Conservation (phyloP, 2,797 vertebrate species). For the Alcedo atthis region DNA sequence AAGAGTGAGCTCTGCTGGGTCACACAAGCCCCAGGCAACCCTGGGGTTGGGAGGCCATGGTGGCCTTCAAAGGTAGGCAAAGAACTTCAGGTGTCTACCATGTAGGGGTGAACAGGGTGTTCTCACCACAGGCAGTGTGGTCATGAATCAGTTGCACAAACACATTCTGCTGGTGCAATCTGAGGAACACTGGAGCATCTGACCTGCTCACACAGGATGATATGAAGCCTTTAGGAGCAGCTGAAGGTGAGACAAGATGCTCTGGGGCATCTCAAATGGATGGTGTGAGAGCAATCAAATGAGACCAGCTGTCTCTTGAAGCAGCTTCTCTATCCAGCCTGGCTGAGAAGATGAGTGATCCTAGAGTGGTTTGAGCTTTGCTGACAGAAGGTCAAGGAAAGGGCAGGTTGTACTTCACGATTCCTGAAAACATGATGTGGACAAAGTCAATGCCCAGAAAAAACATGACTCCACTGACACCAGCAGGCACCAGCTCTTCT, state of each 20-base stretch:
- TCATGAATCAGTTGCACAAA: not conserved
- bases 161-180: not conserved
- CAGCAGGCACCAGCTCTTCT: not conserved
- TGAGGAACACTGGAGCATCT: not conserved
- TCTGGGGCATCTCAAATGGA: not conserved
- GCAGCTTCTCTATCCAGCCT: not conserved
- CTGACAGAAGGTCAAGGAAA: not conserved
- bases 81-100: not conserved
- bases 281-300: fast-evolving
- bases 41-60: fast-evolving
- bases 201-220: not conserved
- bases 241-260: not conserved
- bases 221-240: not conserved
- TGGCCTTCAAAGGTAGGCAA: not conserved
- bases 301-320: not conserved
- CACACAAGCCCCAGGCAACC: not conserved
- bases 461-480: not conserved
- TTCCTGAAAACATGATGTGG: not conserved
- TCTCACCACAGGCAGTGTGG: not conserved
- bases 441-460: not conserved
- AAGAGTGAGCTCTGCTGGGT: not conserved
- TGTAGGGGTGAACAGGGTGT: not conserved
- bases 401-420: not conserved
- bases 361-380: not conserved
- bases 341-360: not conserved